phyloP scores from a whole-genome alignment of 1,140 invertebrate genomes.

The Plutomurus gul region DNA sequence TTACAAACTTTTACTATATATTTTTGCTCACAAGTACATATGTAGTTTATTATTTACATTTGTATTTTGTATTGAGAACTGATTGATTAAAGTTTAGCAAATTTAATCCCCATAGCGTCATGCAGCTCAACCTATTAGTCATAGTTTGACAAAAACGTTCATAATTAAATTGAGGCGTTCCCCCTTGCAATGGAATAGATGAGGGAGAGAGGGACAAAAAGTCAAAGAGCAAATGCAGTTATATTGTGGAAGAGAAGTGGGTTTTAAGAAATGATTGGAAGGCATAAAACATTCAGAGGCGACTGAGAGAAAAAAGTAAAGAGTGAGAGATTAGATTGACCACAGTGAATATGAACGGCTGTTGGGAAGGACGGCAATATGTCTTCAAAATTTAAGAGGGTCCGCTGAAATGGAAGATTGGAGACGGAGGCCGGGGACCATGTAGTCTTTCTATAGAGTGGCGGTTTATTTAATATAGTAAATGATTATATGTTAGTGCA shows the following conservation, averaged over 20 bases:
- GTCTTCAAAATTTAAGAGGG: not conserved
- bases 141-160: not conserved
- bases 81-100: not conserved
- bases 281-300: no score
- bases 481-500: slow-evolving; percentile 23
- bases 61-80: not conserved
- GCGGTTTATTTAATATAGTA: slow-evolving; percentile 12
- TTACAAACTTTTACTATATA: no score
- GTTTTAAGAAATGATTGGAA: no score
- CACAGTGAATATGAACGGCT: no score
- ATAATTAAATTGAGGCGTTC: not conserved
- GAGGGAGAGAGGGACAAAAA: not conserved
- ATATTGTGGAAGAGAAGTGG: no score
- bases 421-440: not conserved
- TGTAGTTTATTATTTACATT: not conserved
- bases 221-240: not conserved
- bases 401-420: not conserved
- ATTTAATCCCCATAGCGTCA: not conserved
- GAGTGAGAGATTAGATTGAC: no score
- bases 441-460: slow-evolving; percentile 13
- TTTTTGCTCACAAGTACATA: no score
- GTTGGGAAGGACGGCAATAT: not conserved
- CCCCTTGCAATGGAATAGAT: not conserved
- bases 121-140: slow-evolving; percentile 6
- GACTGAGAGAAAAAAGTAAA: no score